Evolutionary conservation across 2,113 vertebrate genomes (phyloP).

Genomic region (Notothenia coriiceps): DNA sequence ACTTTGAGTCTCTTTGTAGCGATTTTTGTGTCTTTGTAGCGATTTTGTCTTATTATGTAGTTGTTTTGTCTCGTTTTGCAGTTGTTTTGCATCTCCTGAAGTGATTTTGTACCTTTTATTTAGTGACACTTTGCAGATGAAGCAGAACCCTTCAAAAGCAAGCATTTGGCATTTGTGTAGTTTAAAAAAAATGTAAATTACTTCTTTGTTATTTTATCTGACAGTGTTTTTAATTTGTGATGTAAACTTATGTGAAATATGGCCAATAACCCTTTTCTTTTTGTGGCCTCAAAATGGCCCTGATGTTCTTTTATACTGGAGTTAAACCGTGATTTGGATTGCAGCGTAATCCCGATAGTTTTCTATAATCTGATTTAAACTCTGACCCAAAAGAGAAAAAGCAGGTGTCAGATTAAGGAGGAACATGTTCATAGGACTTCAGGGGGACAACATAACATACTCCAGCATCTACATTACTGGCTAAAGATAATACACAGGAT

Average conservation of each 20-base stretch:
- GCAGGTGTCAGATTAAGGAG: conserved; percentile 27
- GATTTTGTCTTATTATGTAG: too few species aligned
- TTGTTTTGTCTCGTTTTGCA: too few species aligned
- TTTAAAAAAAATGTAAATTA: too few species aligned
- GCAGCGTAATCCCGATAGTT: conserved; percentile 36
- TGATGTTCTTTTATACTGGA: background rate
- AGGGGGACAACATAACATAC: conserved; percentile 1
- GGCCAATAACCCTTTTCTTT: background rate
- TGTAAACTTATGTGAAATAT: background rate
- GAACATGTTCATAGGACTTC: conserved; percentile 8
- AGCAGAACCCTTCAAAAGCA: too few species aligned
- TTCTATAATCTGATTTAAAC: conserved; percentile 43
- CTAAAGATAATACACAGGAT: background rate
- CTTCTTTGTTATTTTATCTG: too few species aligned
- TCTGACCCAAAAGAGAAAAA: conserved; percentile 9
- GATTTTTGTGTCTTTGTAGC: too few species aligned
- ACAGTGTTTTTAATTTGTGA: too few species aligned
- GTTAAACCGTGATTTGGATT: conserved; percentile 22
- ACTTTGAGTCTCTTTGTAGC: too few species aligned
- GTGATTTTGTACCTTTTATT: too few species aligned
- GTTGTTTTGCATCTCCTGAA: too few species aligned
- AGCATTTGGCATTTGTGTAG: too few species aligned
- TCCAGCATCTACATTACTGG: background rate
- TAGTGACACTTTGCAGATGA: too few species aligned
- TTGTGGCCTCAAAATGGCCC: background rate